Percentiles rank a stretch among this genome's conserved stretches.
Evolutionary conservation across 2,797 vertebrate species (phyloP).

Genomic region (Propithecus perrieri): DNA sequence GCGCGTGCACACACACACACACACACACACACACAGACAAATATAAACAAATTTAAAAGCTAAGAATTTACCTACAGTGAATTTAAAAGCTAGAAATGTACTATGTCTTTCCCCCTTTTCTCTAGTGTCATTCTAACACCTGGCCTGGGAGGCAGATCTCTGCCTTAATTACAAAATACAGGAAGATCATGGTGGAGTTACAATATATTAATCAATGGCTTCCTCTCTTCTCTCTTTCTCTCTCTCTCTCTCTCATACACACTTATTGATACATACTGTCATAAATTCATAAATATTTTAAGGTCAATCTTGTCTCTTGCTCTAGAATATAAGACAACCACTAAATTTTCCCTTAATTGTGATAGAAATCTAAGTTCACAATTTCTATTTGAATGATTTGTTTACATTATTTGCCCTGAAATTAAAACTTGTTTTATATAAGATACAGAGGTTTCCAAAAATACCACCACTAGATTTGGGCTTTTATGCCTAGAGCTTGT

Average conservation of each 20-base stretch:
- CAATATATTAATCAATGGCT: background rate
- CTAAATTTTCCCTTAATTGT: too few relatives aligned
- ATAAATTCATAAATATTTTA: background rate
- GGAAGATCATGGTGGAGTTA: background rate
- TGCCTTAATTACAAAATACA: background rate
- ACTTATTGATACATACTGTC: background rate
- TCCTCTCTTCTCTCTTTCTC: too few relatives aligned
- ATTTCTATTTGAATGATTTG: background rate
- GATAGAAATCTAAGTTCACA: background rate
- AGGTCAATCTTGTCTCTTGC: background rate
- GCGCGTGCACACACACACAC: too few relatives aligned
- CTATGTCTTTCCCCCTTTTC: background rate
- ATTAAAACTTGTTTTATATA: background rate
- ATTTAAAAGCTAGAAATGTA: background rate
- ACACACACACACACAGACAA: too few relatives aligned
- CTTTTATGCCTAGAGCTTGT: background rate
- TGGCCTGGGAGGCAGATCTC: background rate
- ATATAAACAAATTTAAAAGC: background rate
- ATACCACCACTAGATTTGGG: background rate
- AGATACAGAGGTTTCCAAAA: background rate
- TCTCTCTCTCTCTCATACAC: too few relatives aligned
- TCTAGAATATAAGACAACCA: background rate
- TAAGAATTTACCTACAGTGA: background rate
- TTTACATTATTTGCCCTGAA: background rate
- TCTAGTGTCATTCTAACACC: background rate